Conservation (phyloP, 2,888 invertebrate genomes). For the Nephrotoma appendiculata region DNA sequence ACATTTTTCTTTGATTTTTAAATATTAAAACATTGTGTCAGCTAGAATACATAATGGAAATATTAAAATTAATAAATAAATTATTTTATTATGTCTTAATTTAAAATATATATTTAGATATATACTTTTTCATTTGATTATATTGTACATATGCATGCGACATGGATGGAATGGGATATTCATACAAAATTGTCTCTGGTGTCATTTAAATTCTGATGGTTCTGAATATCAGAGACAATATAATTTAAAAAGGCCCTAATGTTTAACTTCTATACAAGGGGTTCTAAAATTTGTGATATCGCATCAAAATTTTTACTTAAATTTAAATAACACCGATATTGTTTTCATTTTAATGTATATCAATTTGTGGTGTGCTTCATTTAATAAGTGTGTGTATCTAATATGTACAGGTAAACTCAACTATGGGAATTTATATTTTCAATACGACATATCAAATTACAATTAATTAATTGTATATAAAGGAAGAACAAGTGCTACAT, state of each 20-base stretch:
- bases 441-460: not conserved
- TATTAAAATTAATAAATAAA: not conserved
- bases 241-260: too few relatives aligned
- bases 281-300: too few relatives aligned
- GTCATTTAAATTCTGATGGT: not conserved
- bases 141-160: not conserved
- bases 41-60: not conserved
- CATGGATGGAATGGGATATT: not conserved
- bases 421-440: not conserved
- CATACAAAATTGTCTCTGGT: not conserved
- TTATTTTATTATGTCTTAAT: not conserved
- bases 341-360: not conserved
- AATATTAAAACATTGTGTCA: conserved; percentile 1
- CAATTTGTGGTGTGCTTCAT: not conserved
- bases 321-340: too few relatives aligned
- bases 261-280: too few relatives aligned
- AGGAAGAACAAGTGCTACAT: not conserved
- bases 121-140: not conserved
- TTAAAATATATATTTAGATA: not conserved
- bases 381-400: not conserved
- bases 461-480: not conserved
- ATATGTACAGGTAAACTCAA: not conserved
- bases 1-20: not conserved
- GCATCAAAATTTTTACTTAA: too few relatives aligned
- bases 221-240: too few relatives aligned